Percentiles rank a stretch among this genome's conserved stretches.
phyloP scores from a whole-genome alignment of 2,797 vertebrate genomes.

The Pseudochirops corinnae region DNA sequence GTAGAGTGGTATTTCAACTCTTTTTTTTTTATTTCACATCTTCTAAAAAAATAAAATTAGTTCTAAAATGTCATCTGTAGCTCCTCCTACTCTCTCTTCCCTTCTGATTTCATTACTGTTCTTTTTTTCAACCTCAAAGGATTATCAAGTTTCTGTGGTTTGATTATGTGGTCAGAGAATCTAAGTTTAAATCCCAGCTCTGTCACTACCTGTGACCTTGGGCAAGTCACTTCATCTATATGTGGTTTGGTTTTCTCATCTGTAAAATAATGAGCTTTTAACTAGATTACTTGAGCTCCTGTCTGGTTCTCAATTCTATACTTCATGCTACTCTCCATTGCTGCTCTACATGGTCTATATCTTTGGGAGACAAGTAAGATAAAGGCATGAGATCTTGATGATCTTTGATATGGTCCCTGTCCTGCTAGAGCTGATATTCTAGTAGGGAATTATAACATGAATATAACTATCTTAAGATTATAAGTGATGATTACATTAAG shows the following conservation, averaged over 20 bases:
- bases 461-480: neutral
- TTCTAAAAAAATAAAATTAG: neutral
- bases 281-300: neutral
- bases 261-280: neutral
- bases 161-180: neutral
- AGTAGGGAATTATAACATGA: neutral
- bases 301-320: neutral
- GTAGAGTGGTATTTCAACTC: neutral
- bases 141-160: neutral
- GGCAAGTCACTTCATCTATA: neutral
- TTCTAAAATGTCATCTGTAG: neutral
- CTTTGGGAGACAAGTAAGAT: neutral
- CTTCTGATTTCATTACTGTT: neutral
- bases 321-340: neutral
- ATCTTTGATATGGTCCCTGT: neutral
- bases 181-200: neutral
- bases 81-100: neutral
- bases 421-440: neutral
- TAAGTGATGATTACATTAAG: too few relatives aligned
- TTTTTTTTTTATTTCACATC: neutral
- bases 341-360: neutral
- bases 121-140: conserved; percentile 3
- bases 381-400: neutral
- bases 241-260: neutral
- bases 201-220: neutral